phyloP scores from a whole-genome alignment of 35 echinoderm and acorn worm genomes.

The Nesometra sesokonis region DNA sequence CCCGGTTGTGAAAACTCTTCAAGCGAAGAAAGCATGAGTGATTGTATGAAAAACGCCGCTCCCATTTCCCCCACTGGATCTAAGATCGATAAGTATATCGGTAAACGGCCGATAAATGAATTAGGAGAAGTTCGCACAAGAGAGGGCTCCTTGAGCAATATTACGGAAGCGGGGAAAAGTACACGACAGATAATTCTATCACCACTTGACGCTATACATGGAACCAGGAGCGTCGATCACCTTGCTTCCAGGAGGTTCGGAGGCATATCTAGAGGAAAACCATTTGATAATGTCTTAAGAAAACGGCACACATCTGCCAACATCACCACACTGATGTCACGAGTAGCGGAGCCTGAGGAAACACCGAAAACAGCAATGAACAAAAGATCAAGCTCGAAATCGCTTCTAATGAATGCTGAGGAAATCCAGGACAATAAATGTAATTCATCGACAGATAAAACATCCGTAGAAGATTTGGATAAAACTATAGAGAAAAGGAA shows the following conservation, averaged over 20 bases:
- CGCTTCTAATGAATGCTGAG: background rate
- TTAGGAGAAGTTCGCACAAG: background rate
- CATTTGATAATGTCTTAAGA: background rate
- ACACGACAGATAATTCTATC: background rate
- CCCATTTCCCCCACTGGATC: background rate
- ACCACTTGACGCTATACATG: background rate
- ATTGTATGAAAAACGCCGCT: background rate
- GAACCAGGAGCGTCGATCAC: background rate
- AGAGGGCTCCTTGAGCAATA: background rate
- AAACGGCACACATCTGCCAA: background rate
- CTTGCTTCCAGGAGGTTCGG: background rate
- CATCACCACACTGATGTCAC: background rate
- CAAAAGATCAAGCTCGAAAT: background rate
- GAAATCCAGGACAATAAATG: background rate
- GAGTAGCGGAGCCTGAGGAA: background rate
- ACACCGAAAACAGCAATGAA: background rate
- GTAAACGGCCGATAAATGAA: no score
- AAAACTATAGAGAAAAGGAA: background rate
- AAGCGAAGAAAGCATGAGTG: background rate
- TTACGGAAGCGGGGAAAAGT: background rate
- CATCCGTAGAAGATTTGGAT: background rate
- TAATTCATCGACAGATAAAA: background rate
- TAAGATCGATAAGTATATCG: background rate
- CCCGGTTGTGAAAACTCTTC: background rate
- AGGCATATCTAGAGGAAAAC: background rate